Percentiles rank a stretch among this genome's conserved stretches.
phyloP scores from a whole-genome alignment of 2,888 invertebrate genomes.

The Gymnosoma rotundatum region DNA sequence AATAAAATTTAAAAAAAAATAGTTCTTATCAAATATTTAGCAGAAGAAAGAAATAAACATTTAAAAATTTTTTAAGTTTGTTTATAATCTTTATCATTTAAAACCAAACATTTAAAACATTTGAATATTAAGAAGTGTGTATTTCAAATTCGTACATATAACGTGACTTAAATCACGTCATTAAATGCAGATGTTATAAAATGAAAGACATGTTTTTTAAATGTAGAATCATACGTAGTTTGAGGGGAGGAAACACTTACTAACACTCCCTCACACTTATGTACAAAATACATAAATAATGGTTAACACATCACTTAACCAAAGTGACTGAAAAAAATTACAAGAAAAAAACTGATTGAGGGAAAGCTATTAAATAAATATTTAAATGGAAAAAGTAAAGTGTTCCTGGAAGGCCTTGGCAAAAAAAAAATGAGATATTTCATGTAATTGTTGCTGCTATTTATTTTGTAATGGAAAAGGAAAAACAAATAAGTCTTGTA shows the following conservation, averaged over 20 bases:
- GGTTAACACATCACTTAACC: slow-evolving; percentile 23
- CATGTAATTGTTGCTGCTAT: too few relatives aligned
- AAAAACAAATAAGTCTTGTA: too few relatives aligned
- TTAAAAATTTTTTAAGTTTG: too few relatives aligned
- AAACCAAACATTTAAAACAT: too few relatives aligned
- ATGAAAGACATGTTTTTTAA: background rate
- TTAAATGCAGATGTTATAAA: slow-evolving; percentile 52
- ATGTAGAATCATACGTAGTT: background rate
- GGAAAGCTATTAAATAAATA: background rate
- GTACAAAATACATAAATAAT: background rate
- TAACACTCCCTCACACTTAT: background rate
- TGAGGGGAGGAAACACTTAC: background rate
- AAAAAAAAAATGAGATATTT: too few relatives aligned
- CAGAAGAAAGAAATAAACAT: too few relatives aligned
- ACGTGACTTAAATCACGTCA: slow-evolving; percentile 56
- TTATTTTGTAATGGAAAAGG: too few relatives aligned
- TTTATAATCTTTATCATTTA: too few relatives aligned
- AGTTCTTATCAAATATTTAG: too few relatives aligned
- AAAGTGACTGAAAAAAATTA: background rate
- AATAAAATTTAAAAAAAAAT: too few relatives aligned
- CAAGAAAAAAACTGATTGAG: background rate
- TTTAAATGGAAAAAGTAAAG: slow-evolving; percentile 3
- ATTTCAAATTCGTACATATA: slow-evolving; percentile 7
- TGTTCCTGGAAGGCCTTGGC: too few relatives aligned
- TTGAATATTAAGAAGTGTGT: background rate